Evolutionary conservation across 2,797 vertebrate species (phyloP).

Genomic region (Chaunax sp.): DNA sequence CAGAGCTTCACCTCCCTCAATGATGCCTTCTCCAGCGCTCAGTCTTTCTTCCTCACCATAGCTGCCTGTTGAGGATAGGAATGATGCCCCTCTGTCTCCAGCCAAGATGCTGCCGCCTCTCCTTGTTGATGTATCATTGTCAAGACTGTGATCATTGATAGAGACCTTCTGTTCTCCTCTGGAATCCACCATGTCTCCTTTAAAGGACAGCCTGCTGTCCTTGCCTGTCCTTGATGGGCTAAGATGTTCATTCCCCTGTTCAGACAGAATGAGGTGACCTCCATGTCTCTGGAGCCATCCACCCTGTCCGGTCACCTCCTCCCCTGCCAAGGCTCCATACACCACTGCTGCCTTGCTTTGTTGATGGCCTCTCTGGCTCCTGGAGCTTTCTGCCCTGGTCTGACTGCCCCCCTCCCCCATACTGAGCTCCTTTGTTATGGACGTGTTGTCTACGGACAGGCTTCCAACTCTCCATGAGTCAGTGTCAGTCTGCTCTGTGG

Average conservation of each 20-base stretch:
- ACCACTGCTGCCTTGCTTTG: constrained; percentile 5
- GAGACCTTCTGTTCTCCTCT: constrained; percentile 10
- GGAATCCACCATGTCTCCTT: constrained; percentile 42
- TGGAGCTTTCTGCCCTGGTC: constrained; percentile 1
- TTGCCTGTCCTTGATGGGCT: constrained; percentile 6
- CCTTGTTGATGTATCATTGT: constrained; percentile 1
- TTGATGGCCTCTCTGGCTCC: background rate
- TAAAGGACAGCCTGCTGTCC: constrained; percentile 1
- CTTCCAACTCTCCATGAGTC: constrained; percentile 10
- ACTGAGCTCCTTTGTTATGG: background rate
- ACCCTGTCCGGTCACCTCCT: background rate
- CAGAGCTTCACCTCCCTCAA: constrained; percentile 23
- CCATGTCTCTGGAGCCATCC: constrained; percentile 20
- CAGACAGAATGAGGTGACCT: constrained; percentile 4
- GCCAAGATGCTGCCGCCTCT: constrained; percentile 7
- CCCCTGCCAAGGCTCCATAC: background rate
- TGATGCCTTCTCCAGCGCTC: constrained; percentile 24
- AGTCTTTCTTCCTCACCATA: background rate
- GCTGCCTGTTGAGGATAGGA: background rate
- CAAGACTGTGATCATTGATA: background rate
- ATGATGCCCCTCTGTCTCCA: constrained; percentile 8
- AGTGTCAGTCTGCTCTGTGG: constrained; percentile 35
- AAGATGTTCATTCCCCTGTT: background rate
- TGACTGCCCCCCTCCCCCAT: background rate
- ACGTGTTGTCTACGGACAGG: background rate